Evolutionary conservation across 1,140 invertebrate species (phyloP), one percentile per base, ranked within the genome.

Genomic region (Drosophila grimshawi): DNA sequence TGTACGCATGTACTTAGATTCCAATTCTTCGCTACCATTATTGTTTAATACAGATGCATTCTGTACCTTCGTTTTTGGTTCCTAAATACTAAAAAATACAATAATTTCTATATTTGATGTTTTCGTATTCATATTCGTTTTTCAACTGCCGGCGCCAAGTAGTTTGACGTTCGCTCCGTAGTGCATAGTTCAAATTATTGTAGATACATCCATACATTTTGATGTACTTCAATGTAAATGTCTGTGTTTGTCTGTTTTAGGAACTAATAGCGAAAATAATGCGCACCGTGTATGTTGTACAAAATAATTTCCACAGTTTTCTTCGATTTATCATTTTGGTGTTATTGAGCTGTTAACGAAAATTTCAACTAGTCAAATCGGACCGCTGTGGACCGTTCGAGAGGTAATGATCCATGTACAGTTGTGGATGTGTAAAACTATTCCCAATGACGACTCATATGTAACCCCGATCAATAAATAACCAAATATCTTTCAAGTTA

Each of bases 201-300:
- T 66, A 65, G 56, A 67, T 55, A 53, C 52, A 46, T 29, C 19
- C 19, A 19, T 19, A 19, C 19, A 46, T 32, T 11, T 56, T 11
- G 49, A 30, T 61, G 48, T 63, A 63, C 27, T 63, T 71, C 5
- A 69, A 68, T 81, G 68, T 64, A 78, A 69, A 66, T 81, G 60
- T 78, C 61, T 81, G 43, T 64, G 46, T 19, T 19, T 74, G 43
- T 64, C 52, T 71, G 61, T 78, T 19, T 19, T 72, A 86, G 83
- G 83, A 86, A 86, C 83, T 86, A 88, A 86, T 88, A 80, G 77
- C 66, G 60, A 88, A 86, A 88, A 80, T 86, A 80, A 77, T 83
- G 65, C 66, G 72, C 76, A 64, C 56, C 49, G 64, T 68, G 41
- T 62, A 48, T 51, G 41, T 65, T 80, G 55, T 52, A 78, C 51